These are phyloP conservation scores for Drosophila teissieri DNA, from an alignment of 1,140 invertebrate genomes.

Conservation along the genomic window DNA sequence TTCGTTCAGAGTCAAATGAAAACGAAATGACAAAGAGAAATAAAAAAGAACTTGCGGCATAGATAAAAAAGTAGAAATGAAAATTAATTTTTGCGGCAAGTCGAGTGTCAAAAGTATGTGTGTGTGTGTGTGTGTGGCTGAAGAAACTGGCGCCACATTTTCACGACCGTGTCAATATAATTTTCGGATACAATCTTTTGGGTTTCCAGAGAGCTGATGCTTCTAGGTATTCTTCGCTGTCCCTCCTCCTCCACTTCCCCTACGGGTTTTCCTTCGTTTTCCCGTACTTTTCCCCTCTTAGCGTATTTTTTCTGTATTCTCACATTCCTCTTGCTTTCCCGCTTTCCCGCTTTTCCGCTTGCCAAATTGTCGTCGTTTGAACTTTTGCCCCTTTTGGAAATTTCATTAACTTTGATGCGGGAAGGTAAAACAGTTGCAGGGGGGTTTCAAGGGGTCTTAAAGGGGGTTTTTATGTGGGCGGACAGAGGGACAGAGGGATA, in stretches of 20 bases:
- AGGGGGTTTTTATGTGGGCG: constrained; percentile 1
- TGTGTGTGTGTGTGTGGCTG: background rate
- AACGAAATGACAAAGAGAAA: constrained; percentile 50
- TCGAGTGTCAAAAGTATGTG: constrained; percentile 8
- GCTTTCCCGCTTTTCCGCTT: constrained; percentile 5
- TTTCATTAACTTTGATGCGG: constrained; percentile 76
- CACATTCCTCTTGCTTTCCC: background rate
- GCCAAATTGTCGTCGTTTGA: constrained; percentile 49
- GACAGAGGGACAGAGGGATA: background rate
- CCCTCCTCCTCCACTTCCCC: background rate
- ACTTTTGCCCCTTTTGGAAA: constrained; percentile 51
- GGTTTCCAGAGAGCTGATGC: constrained; percentile 7
- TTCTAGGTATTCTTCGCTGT: background rate
- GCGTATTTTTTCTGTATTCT: background rate
- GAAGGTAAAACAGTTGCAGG: constrained; percentile 25
- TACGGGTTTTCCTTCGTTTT: background rate
- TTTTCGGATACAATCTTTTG: constrained; percentile 66
- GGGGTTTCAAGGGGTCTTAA: background rate
- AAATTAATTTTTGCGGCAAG: constrained; percentile 76
- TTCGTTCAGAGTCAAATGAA: background rate
- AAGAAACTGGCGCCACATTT: constrained; percentile 52
- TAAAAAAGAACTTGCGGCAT: constrained; percentile 34
- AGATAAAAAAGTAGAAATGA: constrained; percentile 62
- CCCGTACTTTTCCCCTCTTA: background rate
- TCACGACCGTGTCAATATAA: constrained; percentile 67